Evolutionary conservation across 2,113 vertebrate genomes (phyloP), one percentile per base, ranked within the genome.

Genomic region (Progne subis): DNA sequence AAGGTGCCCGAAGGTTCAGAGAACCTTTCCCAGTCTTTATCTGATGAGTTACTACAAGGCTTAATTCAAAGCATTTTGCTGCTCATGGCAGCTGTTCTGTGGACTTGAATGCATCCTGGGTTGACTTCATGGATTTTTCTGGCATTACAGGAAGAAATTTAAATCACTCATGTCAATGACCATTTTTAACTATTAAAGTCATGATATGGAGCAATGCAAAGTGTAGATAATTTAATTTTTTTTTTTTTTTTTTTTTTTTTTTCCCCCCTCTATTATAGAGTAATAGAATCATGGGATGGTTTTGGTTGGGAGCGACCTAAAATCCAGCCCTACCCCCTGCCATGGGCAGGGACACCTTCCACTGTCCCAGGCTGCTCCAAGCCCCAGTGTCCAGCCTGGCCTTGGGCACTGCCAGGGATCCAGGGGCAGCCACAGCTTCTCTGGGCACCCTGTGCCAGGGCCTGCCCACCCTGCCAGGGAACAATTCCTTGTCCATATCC

Each of bases 141-240:
- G 39, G 34, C 18, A 80, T 46, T 16, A 43, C 14, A 31, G 2
- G 24, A 59, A 77, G 77, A 77, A 65, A 74, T 2, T 16, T 29
- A 49, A 83, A 61, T 83, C 0, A 1, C 29, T 92, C 17, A 39
- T 17, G 20, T 4, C 31, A 52, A 23, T 14, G 25, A 32, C 29
- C 1, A 52, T 60, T 85, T 86, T 28, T 39, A 49, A 49, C 1
- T 1, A 82, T 77, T 90, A 2, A 59, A 75, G 60, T 31, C 1
- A 19, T n/a, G n/a, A 74, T 28, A 56, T 18, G 25, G 26, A 61
- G 52, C 31, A 75, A 34, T 19, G 43, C 12, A 43, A 85, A 43
- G 7, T 0, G 1, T 59, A 17, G 43, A 34, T 31, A 10, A 31
- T 20, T 25, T 34, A 43, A 29, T 3, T 4, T 1, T 2, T 26